Evolutionary conservation across 2,797 vertebrate species (phyloP).

Genomic region (Oophaga sylvatica): DNA sequence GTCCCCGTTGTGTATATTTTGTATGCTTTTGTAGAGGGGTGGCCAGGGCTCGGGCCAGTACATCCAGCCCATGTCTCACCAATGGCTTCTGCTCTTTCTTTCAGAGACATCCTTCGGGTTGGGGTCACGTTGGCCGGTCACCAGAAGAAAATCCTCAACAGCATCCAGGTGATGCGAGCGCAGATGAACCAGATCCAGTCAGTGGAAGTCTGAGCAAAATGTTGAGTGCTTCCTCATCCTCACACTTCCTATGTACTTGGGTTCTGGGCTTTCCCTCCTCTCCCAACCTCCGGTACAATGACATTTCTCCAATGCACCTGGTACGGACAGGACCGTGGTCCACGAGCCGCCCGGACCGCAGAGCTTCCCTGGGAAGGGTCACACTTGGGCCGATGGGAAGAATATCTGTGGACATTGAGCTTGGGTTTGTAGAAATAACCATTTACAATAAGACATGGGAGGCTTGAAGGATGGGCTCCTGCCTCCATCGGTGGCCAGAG

Average conservation of each 20-base stretch:
- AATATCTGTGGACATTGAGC: conserved; percentile 20
- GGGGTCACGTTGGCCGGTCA: conserved; percentile 97
- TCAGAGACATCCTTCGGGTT: conserved; percentile 94
- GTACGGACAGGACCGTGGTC: background rate
- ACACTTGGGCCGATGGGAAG: conserved; percentile 16
- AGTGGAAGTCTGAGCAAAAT: conserved; percentile 90
- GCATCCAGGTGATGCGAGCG: conserved; percentile 98
- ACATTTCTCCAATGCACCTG: conserved; percentile 15
- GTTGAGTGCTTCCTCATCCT: conserved; percentile 61
- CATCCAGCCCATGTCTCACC: too few relatives aligned
- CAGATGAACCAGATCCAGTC: conserved; percentile 99
- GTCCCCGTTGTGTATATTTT: too few relatives aligned
- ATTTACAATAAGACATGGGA: conserved; percentile 17
- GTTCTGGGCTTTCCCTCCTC: conserved; percentile 20
- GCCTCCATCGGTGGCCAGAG: background rate
- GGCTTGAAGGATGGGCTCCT: conserved; percentile 35
- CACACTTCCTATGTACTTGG: conserved; percentile 69
- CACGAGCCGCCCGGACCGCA: background rate
- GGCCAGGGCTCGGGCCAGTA: too few relatives aligned
- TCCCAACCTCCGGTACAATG: conserved; percentile 20
- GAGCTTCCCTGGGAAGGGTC: conserved; percentile 16
- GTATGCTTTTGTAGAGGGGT: too few relatives aligned
- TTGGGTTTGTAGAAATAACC: conserved; percentile 32
- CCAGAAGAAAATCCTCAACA: conserved; percentile 99
- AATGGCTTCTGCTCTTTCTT: conserved; percentile 26